Base-by-base conservation (phyloP, 2,797 vertebrate species). In the Pteropus rufus region DNA sequence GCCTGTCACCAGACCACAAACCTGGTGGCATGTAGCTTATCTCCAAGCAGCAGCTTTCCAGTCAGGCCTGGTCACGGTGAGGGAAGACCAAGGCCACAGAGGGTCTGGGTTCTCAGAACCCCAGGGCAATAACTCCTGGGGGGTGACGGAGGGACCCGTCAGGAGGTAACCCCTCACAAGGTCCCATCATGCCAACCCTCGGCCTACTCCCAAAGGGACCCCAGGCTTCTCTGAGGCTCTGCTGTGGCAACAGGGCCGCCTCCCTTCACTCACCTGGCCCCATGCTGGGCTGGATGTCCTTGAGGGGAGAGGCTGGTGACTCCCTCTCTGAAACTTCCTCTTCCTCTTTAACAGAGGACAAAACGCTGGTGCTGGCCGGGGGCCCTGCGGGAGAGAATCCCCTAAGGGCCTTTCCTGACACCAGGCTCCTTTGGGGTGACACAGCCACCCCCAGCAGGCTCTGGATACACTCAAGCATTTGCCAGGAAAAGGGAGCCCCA, bases 291-390 rank as follows among this genome's bases (percentile, higher is more conserved):
- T 60, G 41, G 26, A 31, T 56, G 3, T 79, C 94, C 41, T 67
- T 36, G 23, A 70, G 58, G 64, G 80, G 62, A 62, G 84, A 88
- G 39, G 31, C 1, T 10, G 39, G 24, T 26, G 65, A 56, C 39
- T 81, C 80, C 39, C 44, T 90, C 60, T 70, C 93, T 52, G 56
- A 60, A 85, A 70, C 93, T 4, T 79, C 89, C 23, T 41, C 80
- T 44, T 97, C 95, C 62, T 62, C 83, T 73, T 96, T 98, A 83
- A 97, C 24, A 3, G 72, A 69, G 49, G 85, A 79, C 65, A 65
- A 31, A 83, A 67, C 3, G 12, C 56, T 54, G 64, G 67, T 65
- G n/a, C 72, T 64, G 39, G 46, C 58, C 41, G 41, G 85, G 26
- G 56, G 34, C 31, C 79, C 92, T 97, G 82, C 5, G 85, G 41